A percentile compares a stretch with the other conserved stretches of the same genome.
phyloP scores from a whole-genome alignment of 2,888 invertebrate species.

The Pristionchus arcanus region DNA sequence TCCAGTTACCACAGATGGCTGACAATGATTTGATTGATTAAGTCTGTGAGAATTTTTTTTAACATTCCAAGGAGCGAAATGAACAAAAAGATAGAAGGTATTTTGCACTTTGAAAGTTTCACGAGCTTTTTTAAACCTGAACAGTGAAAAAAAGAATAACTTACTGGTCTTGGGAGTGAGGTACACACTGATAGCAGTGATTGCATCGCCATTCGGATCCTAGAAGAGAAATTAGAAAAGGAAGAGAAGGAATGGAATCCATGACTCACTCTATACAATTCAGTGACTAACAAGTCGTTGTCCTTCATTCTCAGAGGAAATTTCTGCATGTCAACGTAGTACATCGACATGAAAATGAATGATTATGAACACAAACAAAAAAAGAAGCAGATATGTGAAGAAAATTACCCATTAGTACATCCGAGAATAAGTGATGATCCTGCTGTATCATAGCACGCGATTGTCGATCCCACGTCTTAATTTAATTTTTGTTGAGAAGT shows the following conservation, averaged over 20 bases:
- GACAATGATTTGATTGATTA: constrained; percentile 59
- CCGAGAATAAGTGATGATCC: constrained; percentile 92
- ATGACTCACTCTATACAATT: constrained; percentile 85
- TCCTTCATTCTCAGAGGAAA: constrained; percentile 92
- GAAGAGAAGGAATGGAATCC: not conserved
- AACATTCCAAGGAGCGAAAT: not conserved
- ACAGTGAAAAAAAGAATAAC: constrained; percentile 78
- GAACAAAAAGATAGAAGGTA: no score
- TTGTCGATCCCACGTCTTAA: constrained; percentile 89
- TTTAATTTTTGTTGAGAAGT: not conserved
- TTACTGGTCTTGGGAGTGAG: constrained; percentile 98
- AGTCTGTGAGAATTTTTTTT: not conserved
- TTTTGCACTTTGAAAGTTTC: no score
- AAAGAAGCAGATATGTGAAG: no score
- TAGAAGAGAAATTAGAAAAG: not conserved
- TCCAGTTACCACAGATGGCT: constrained; percentile 98
- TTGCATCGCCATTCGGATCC: constrained; percentile 94
- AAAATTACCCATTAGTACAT: constrained; percentile 88
- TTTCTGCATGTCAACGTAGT: constrained; percentile 94
- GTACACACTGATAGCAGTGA: constrained; percentile 98
- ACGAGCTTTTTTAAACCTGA: no score
- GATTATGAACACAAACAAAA: no score
- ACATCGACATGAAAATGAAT: constrained; percentile 61
- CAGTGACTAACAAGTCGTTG: constrained; percentile 96
- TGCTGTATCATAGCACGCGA: constrained; percentile 96